These are phyloP conservation scores for Habroteleia sp. DNA, from an alignment of 2,888 invertebrate species.

Conservation along the genomic window DNA sequence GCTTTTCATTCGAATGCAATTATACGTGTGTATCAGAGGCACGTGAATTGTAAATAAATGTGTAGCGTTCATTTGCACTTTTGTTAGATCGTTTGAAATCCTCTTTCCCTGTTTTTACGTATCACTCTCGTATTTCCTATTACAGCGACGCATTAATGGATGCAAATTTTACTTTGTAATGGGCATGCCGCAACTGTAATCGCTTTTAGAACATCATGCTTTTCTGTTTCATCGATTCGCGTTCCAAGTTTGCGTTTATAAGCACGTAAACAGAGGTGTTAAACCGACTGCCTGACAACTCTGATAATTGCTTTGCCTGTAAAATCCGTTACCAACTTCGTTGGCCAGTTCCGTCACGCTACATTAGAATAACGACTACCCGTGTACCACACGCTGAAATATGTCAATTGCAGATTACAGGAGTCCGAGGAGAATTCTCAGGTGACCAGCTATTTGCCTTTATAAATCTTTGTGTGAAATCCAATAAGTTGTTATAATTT, in stretches of 20 bases:
- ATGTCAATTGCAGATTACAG: constrained; percentile 67
- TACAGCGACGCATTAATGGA: constrained; percentile 64
- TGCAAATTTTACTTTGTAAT: constrained; percentile 69
- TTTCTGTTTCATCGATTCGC: constrained; percentile 67
- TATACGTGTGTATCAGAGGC: constrained; percentile 24
- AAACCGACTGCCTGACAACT: constrained; percentile 78
- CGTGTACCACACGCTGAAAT: constrained; percentile 62
- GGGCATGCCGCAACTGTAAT: constrained; percentile 57
- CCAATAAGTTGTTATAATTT: constrained; percentile 62
- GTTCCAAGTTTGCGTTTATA: constrained; percentile 72
- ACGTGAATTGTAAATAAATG: constrained; percentile 60
- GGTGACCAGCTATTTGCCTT: constrained; percentile 49
- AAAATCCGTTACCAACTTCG: constrained; percentile 75
- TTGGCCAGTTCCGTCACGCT: constrained; percentile 73
- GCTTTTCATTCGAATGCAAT: constrained; percentile 48
- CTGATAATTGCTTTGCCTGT: constrained; percentile 77
- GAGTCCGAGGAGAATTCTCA: constrained; percentile 51
- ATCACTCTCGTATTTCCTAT: constrained; percentile 58
- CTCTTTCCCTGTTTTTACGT: constrained; percentile 51
- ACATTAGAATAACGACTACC: constrained; percentile 66
- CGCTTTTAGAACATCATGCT: constrained; percentile 55
- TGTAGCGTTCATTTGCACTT: constrained; percentile 55
- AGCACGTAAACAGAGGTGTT: constrained; percentile 75
- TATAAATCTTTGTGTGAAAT: constrained; percentile 38
- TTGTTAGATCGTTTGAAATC: constrained; percentile 51